Base-by-base conservation (phyloP, 1,140 invertebrate genomes). In the Drosophila arawakana region DNA sequence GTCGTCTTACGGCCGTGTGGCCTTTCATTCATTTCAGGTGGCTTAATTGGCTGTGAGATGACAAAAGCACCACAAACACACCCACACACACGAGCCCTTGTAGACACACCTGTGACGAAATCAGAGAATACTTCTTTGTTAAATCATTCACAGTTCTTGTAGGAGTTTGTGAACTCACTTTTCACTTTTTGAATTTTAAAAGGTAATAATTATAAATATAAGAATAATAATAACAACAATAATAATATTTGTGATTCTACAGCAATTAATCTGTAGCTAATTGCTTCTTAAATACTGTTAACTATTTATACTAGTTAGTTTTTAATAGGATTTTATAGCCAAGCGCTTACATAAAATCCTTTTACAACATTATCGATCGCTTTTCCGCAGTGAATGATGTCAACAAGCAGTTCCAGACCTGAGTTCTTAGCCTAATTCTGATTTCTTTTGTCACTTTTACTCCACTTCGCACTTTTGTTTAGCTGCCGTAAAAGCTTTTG, bases 31-130 rank as follows among this genome's bases (percentile, higher is more conserved):
- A 52, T 67, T 80, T 89, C 63, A 72, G 77, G 50, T 68, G 65
- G 68, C 71, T 89, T 89, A 88, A 88, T 88, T 88, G 80, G 77
- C 70, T 68, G 73, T 62, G 60, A 78, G 78, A 74, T 68, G 80
- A 73, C 84, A 83, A 73, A 80, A 65, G 72, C 66, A 55, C 35
- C 18, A n/a, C 63, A 37, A 50, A 68, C 3, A 41, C 44, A 49
- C 7, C 30, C 52, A 55, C 9, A 18, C 15, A 59, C 46, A 25
- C 30, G 25, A 46, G 47, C 18, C 9, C 10, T 43, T 39, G 39
- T n/a, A 18, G 60, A 15, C 54, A 58, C 67, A 61, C 39, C 49
- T 61, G 34, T 18, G 3, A 13, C 4, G n/a, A 9, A 18, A 8
- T 30, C 41, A 25, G 47, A 46, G 58, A 57, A 50, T 65, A 59